These are phyloP conservation scores for Cynoglossus semilaevis DNA, from an alignment of 2,113 vertebrate genomes.

Conservation along the genomic window DNA sequence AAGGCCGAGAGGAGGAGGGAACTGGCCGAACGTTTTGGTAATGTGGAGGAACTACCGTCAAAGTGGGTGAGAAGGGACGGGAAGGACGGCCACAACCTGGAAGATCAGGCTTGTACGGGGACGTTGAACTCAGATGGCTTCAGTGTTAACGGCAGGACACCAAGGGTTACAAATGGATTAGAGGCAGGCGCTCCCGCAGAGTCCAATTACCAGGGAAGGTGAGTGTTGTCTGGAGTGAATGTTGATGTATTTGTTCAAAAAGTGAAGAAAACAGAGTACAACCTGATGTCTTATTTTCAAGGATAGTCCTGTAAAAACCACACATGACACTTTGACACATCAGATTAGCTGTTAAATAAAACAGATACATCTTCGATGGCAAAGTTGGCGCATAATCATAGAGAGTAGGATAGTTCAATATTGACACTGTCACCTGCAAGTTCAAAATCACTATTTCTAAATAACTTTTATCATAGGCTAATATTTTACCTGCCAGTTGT, in stretches of 20 bases:
- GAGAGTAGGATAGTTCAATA: no score
- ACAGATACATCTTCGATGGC: no score
- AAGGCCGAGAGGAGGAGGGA: conserved; percentile 78
- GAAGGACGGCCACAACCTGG: conserved; percentile 29
- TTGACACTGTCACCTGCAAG: no score
- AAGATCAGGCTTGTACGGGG: conserved; percentile 1
- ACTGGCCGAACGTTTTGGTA: conserved; percentile 69
- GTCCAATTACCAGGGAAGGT: conserved; percentile 60
- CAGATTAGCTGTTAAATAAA: no score
- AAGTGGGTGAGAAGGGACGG: conserved; percentile 68
- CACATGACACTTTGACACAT: no score
- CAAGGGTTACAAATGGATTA: conserved; percentile 62
- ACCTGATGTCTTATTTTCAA: no score
- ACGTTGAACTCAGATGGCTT: conserved; percentile 12
- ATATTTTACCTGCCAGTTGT: no score
- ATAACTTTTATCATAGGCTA: no score
- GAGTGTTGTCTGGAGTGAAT: conserved; percentile 8
- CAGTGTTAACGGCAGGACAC: conserved; percentile 44
- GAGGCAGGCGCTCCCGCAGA: conserved; percentile 42
- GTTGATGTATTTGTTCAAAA: background rate
- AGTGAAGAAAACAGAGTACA: background rate
- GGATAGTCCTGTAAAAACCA: no score
- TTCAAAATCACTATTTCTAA: no score
- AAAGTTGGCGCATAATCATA: no score
- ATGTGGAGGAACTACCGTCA: conserved; percentile 66